These are phyloP conservation scores for Chaunax sp. DNA, from an alignment of 2,797 vertebrate species.

Conservation along the genomic window DNA sequence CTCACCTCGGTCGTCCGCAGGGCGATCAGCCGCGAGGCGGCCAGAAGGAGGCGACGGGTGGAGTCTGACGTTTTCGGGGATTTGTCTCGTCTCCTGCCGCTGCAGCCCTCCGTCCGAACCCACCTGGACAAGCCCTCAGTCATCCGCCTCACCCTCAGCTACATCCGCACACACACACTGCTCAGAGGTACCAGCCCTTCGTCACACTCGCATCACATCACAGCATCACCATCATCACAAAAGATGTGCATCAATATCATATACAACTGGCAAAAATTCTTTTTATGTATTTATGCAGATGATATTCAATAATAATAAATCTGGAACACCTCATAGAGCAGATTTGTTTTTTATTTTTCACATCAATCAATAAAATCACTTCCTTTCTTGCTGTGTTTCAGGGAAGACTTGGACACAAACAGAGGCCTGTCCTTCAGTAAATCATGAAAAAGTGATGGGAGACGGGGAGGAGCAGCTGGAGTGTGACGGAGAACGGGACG, in stretches of 20 bases:
- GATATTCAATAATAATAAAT: too few species aligned
- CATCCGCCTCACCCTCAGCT: constrained; percentile 96
- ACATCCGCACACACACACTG: constrained; percentile 90
- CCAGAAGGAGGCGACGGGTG: constrained; percentile 89
- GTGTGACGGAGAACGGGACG: not conserved
- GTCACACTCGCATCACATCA: constrained; percentile 11
- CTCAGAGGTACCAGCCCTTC: constrained; percentile 74
- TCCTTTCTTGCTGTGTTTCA: not conserved
- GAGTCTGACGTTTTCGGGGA: constrained; percentile 94
- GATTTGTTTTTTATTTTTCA: not conserved
- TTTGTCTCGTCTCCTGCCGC: constrained; percentile 90
- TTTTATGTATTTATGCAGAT: too few species aligned
- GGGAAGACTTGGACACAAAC: constrained; percentile 9
- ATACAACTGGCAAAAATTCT: too few species aligned
- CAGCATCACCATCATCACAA: not conserved
- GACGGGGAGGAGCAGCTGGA: not conserved
- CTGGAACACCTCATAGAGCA: too few species aligned
- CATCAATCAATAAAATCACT: not conserved
- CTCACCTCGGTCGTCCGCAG: constrained; percentile 59
- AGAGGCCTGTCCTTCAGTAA: not conserved
- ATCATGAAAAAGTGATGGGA: not conserved
- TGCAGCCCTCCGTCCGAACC: constrained; percentile 87
- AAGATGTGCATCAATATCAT: too few species aligned
- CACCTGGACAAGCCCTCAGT: constrained; percentile 96
- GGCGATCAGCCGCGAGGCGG: constrained; percentile 86